Evolutionary conservation across 2,888 invertebrate species (phyloP).

Genomic region (Raillietiella orientalis): DNA sequence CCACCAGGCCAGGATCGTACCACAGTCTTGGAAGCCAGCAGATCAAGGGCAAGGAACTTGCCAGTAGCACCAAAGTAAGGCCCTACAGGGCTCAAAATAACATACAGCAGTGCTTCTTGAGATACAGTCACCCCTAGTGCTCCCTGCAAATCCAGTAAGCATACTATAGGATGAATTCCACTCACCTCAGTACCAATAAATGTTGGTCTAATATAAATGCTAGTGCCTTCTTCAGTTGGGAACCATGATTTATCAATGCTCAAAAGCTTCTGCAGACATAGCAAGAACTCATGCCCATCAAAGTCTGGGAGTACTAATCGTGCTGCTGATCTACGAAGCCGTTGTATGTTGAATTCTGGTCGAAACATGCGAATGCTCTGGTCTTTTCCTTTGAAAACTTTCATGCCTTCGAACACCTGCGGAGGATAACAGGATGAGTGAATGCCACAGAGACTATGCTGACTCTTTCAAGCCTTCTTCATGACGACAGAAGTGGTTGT

Average conservation of each 20-base stretch:
- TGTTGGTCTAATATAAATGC: conserved; percentile 20
- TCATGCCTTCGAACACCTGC: conserved; percentile 21
- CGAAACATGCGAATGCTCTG: conserved; percentile 18
- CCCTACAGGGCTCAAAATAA: conserved; percentile 73
- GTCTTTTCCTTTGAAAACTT: conserved; percentile 19
- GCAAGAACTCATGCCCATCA: conserved; percentile 16
- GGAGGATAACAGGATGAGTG: background rate
- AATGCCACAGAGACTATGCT: conserved; percentile 3
- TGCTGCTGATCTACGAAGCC: conserved; percentile 15
- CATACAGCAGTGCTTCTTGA: conserved; percentile 58
- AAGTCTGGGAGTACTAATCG: conserved; percentile 17
- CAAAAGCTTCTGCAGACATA: conserved; percentile 16
- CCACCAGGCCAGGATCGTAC: conserved; percentile 49
- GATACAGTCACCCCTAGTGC: conserved; percentile 59
- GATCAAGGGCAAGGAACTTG: conserved; percentile 33
- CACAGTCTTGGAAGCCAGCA: conserved; percentile 67
- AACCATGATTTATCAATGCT: conserved; percentile 19
- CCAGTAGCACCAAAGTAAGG: conserved; percentile 43
- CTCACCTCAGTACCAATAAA: conserved; percentile 19
- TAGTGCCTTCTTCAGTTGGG: conserved; percentile 13
- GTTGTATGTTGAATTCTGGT: conserved; percentile 18
- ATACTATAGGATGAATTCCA: conserved; percentile 27
- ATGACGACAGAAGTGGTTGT: no score
- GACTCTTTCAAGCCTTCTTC: no score
- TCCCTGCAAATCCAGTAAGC: background rate